A percentile compares a stretch with the other conserved stretches of the same genome.
Evolutionary conservation across 2,113 vertebrate species (phyloP).

Genomic region (Agapornis roseicollis): DNA sequence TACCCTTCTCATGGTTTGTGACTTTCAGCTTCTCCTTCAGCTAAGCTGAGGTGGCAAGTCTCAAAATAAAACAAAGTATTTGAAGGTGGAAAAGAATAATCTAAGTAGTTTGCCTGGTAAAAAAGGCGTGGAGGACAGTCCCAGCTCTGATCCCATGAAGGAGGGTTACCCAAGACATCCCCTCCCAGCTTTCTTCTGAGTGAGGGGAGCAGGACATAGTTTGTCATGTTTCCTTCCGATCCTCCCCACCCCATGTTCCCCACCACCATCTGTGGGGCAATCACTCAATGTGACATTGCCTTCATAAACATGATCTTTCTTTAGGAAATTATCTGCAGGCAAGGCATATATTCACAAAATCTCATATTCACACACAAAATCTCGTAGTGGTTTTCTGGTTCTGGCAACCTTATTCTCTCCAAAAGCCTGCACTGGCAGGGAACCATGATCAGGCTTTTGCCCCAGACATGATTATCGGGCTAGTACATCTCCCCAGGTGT

Average conservation of each 20-base stretch:
- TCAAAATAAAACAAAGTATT: neutral
- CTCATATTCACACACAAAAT: neutral
- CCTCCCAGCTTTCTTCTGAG: neutral
- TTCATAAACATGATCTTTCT: neutral
- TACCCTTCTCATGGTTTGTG: neutral
- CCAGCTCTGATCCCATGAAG: fast-evolving
- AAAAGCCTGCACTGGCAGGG: neutral
- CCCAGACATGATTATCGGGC: neutral
- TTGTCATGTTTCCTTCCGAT: neutral
- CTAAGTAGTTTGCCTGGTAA: neutral
- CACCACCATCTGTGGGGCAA: fast-evolving
- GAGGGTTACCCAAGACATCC: neutral
- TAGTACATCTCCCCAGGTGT: neutral
- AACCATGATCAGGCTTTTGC: neutral
- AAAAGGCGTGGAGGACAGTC: neutral
- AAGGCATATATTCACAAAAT: neutral
- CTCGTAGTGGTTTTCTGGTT: fast-evolving
- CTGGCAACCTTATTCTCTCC: neutral
- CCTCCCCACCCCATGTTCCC: neutral
- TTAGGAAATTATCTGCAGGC: neutral
- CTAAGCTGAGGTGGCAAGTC: neutral
- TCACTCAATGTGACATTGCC: neutral
- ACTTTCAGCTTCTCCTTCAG: neutral
- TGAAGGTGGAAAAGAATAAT: neutral
- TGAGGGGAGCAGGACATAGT: fast-evolving